These are phyloP conservation scores for Melanotaenia maccullochi DNA, from an alignment of 2,797 vertebrate genomes.

Conservation along the genomic window DNA sequence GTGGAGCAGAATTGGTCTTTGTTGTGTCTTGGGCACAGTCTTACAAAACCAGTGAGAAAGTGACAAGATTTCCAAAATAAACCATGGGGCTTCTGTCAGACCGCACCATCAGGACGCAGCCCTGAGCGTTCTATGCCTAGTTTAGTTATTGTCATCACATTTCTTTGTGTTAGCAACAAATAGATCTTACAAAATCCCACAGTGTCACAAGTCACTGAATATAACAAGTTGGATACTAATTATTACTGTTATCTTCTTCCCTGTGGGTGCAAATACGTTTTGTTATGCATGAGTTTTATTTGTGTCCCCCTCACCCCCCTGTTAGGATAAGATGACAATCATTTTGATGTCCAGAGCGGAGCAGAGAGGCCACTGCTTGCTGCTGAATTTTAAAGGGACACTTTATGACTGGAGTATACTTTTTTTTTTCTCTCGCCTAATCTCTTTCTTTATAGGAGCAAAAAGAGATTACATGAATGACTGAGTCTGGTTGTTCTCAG, in stretches of 20 bases:
- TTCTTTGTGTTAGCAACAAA: constrained; percentile 42
- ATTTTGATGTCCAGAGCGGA: constrained; percentile 12
- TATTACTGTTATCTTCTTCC: constrained; percentile 45
- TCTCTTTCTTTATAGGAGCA: constrained; percentile 22
- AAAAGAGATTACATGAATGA: constrained; percentile 73
- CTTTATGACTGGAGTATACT: constrained; percentile 15
- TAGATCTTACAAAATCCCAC: constrained; percentile 54
- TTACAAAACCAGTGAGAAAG: constrained; percentile 33
- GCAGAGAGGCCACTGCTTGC: constrained; percentile 12
- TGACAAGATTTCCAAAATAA: constrained; percentile 45
- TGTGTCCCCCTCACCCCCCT: background rate
- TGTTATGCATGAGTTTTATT: constrained; percentile 26
- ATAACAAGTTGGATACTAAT: constrained; percentile 42
- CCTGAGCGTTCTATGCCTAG: constrained; percentile 21
- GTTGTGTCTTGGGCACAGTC: constrained; percentile 28
- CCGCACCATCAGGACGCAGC: constrained; percentile 31
- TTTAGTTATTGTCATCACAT: constrained; percentile 43
- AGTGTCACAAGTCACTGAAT: constrained; percentile 27
- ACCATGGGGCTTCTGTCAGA: constrained; percentile 30
- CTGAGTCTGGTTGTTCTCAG: constrained; percentile 57
- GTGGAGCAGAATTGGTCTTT: constrained; percentile 2
- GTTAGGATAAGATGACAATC: constrained; percentile 15
- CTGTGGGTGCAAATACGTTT: constrained; percentile 19
- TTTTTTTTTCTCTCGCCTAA: constrained; percentile 7
- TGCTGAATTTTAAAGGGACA: constrained; percentile 29